phyloP scores from a whole-genome alignment of 2,113 vertebrate genomes.

The Coturnix japonica region DNA sequence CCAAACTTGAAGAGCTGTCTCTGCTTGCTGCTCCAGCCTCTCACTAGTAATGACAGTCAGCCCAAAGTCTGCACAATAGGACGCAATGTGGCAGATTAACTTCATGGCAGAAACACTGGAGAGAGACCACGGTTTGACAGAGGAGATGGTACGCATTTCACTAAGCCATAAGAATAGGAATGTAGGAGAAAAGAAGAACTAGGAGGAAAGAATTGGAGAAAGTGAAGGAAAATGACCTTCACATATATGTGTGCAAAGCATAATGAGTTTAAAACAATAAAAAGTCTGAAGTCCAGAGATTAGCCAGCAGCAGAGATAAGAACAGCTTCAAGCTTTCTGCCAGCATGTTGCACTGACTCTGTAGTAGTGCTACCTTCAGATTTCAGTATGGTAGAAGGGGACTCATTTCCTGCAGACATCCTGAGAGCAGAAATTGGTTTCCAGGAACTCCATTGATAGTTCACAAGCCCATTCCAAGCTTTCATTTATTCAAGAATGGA shows the following conservation, averaged over 20 bases:
- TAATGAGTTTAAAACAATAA: background rate
- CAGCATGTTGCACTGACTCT: background rate
- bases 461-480: background rate
- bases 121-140: background rate
- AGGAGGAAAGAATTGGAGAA: background rate
- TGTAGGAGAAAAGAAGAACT: background rate
- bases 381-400: background rate
- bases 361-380: background rate
- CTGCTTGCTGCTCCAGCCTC: background rate
- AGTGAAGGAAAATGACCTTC: background rate
- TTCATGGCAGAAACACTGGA: background rate
- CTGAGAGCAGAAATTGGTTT: background rate
- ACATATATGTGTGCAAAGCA: background rate
- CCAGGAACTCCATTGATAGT: constrained; percentile 20
- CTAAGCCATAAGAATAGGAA: background rate
- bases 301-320: background rate
- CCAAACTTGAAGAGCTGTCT: background rate
- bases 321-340: background rate
- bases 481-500: background rate
- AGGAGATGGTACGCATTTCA: background rate
- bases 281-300: background rate
- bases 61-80: background rate
- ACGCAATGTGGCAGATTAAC: background rate
- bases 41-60: background rate
- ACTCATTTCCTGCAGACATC: background rate